Conservation (phyloP, 1,140 invertebrate species). For the Lasioglossum baleicum region DNA sequence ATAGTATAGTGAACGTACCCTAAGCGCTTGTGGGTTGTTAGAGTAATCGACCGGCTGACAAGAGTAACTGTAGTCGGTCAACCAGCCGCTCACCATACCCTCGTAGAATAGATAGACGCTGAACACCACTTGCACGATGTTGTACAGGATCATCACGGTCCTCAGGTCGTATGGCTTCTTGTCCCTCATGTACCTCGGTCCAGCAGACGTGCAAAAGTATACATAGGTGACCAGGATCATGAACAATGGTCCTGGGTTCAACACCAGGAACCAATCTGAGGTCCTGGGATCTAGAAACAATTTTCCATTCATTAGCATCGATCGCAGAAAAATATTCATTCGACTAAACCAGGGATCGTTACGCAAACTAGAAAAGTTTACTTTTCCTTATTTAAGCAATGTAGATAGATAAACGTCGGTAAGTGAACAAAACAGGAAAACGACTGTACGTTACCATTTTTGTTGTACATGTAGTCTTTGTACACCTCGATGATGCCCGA, state of each 20-base stretch:
- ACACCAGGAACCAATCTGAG: slow-evolving; percentile 91
- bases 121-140: slow-evolving; percentile 87
- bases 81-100: slow-evolving; percentile 84
- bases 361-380: no score
- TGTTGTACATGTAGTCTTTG: slow-evolving; percentile 74
- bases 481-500: slow-evolving; percentile 73
- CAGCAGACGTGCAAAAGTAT: slow-evolving; percentile 87
- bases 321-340: no score
- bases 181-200: slow-evolving; percentile 91
- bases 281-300: slow-evolving; percentile 88
- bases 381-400: no score
- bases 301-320: no score
- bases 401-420: no score
- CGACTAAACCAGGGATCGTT: no score
- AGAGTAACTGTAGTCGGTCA: slow-evolving; percentile 86
- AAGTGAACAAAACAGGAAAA: no score
- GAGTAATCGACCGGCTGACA: slow-evolving; percentile 93
- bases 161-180: slow-evolving; percentile 91
- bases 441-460: slow-evolving; percentile 65
- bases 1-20: slow-evolving; percentile 81
- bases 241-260: slow-evolving; percentile 88
- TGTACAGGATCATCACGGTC: slow-evolving; percentile 89
- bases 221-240: slow-evolving; percentile 87
- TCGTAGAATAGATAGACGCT: slow-evolving; percentile 88
- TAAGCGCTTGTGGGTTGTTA: slow-evolving; percentile 85